Evolutionary conservation across 2,888 invertebrate species (phyloP).

Genomic region (Amphimallon solstitiale): DNA sequence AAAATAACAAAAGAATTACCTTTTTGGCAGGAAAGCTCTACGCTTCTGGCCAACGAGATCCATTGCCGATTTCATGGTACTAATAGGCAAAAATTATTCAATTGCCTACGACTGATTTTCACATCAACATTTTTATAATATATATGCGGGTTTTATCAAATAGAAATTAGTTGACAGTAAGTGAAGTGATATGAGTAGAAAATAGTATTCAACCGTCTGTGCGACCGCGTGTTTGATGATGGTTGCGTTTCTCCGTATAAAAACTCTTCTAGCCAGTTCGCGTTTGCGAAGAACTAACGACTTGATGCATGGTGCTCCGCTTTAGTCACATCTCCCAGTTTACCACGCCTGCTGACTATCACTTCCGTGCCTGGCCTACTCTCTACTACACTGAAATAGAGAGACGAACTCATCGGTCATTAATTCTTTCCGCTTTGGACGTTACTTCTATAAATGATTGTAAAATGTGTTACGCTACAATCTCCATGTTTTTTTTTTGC

Average conservation of each 20-base stretch:
- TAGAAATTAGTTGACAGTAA: no score
- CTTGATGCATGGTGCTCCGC: slow-evolving; percentile 43
- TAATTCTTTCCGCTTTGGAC: slow-evolving; percentile 32
- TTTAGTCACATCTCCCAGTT: slow-evolving; percentile 51
- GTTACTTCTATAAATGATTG: slow-evolving; percentile 20
- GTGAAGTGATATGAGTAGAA: no score
- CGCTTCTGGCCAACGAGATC: slow-evolving; percentile 36
- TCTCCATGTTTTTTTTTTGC: not conserved
- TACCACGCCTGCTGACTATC: slow-evolving; percentile 53
- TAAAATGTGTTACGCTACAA: slow-evolving; percentile 28
- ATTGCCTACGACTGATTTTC: not conserved
- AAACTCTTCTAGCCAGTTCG: slow-evolving; percentile 6
- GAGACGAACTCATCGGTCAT: not conserved
- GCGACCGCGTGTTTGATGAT: not conserved
- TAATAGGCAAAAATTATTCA: not conserved
- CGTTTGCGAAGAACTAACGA: slow-evolving; percentile 49
- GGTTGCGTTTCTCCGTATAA: not conserved
- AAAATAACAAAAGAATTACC: slow-evolving; percentile 33
- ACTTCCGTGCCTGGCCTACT: slow-evolving; percentile 50
- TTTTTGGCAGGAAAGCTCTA: slow-evolving; percentile 43
- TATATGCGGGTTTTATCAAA: no score
- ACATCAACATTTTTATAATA: no score
- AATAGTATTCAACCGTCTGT: no score
- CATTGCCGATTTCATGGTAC: slow-evolving; percentile 16
- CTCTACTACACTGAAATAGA: slow-evolving; percentile 26